phyloP scores from a whole-genome alignment of 1,140 invertebrate genomes.

The Sarcophaga bullata region DNA sequence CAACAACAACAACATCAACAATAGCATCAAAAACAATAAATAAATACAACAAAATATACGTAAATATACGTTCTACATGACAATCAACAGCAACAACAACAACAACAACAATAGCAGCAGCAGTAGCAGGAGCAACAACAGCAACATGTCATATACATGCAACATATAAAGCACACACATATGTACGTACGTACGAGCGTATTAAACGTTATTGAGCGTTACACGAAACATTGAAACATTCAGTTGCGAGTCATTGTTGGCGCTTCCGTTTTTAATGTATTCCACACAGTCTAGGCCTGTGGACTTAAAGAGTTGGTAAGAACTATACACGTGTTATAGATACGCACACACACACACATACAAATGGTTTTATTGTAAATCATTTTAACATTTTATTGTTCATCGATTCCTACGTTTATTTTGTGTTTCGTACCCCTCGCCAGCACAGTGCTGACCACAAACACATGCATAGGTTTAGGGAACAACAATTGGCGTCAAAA shows the following conservation, averaged over 20 bases:
- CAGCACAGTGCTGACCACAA: neutral
- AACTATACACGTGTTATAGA: neutral
- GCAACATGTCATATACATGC: neutral
- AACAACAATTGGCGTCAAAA: slow-evolving; percentile 39
- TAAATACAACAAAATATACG: neutral
- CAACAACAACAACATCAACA: too few relatives aligned
- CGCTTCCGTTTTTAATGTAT: slow-evolving; percentile 14
- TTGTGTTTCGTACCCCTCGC: neutral
- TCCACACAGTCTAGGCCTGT: neutral
- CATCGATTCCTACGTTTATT: neutral
- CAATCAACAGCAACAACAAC: neutral
- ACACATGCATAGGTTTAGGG: neutral
- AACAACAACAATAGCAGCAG: neutral
- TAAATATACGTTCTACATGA: neutral
- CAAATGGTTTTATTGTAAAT: slow-evolving; percentile 15
- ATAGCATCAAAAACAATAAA: too few relatives aligned
- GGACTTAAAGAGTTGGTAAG: neutral
- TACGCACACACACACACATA: neutral
- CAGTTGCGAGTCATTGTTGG: slow-evolving; percentile 24
- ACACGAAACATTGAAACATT: slow-evolving; percentile 26
- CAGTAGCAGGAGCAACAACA: neutral
- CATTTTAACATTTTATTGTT: slow-evolving; percentile 30
- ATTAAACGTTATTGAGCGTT: neutral
- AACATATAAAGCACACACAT: neutral
- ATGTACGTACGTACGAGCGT: neutral